Conservation (phyloP, 2,113 vertebrate genomes). For the Toxotes chatareus region DNA sequence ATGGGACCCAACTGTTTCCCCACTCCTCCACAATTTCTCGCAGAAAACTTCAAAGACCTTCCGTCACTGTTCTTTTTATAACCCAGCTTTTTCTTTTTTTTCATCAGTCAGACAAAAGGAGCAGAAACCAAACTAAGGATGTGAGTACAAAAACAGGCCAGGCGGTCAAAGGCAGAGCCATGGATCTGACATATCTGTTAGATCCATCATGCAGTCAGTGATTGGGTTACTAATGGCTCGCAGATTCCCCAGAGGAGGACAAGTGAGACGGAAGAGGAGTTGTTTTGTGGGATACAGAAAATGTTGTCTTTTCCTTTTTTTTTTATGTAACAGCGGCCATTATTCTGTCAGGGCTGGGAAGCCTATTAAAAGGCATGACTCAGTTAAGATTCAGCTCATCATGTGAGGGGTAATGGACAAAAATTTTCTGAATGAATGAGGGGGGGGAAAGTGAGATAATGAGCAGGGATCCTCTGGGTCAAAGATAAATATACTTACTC, state of each 20-base stretch:
- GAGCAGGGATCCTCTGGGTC: slow-evolving; percentile 35
- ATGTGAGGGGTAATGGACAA: slow-evolving; percentile 29
- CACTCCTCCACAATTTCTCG: slow-evolving; percentile 62
- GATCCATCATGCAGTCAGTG: slow-evolving; percentile 47
- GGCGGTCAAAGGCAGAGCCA: slow-evolving; percentile 50
- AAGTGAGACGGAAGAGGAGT: slow-evolving; percentile 23
- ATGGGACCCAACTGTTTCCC: slow-evolving; percentile 75
- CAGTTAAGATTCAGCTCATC: slow-evolving; percentile 49
- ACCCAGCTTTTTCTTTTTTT: slow-evolving; percentile 57
- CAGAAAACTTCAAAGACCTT: slow-evolving; percentile 76
- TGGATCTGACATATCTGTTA: slow-evolving; percentile 48
- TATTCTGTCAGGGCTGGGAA: slow-evolving; percentile 31
- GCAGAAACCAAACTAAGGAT: slow-evolving; percentile 55
- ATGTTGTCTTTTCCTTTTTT: slow-evolving; percentile 47
- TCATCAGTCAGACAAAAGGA: slow-evolving; percentile 71
- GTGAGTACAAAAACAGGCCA: slow-evolving; percentile 67
- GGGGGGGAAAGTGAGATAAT: slow-evolving; percentile 56
- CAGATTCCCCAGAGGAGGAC: slow-evolving; percentile 27
- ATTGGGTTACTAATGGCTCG: slow-evolving; percentile 37
- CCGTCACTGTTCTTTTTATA: slow-evolving; percentile 74
- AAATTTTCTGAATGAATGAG: slow-evolving; percentile 41
- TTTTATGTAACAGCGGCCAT: slow-evolving; percentile 55
- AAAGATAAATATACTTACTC: slow-evolving; percentile 51
- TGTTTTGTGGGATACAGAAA: slow-evolving; percentile 27
- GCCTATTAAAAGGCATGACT: slow-evolving; percentile 57